Evolutionary conservation across 1,140 invertebrate species (phyloP), one percentile per base, ranked within the genome.

Genomic region (Theocolax elegans): DNA sequence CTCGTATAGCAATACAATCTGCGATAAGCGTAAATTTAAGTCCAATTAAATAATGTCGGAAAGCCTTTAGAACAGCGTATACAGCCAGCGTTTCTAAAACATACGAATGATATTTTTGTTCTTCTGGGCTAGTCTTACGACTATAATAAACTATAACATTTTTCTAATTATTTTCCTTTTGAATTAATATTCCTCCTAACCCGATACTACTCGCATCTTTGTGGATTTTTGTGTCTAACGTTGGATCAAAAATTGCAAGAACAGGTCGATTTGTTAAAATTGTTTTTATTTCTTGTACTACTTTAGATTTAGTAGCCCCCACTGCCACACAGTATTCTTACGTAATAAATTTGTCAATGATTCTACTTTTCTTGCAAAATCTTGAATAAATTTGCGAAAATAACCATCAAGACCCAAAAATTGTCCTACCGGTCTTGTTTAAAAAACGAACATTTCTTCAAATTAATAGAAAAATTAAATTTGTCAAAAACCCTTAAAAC

Each of bases 21-120:
- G 70, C 76, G 0, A 83, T 75, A 53, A 79, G 76, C 54, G 53
- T 80, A 53, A 86, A 86, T 10, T 53, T 46, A 19, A 77, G 76
- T 0, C 77, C 77, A 0, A 79, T 17, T 4, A 86, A 53, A 69
- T 85, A 87, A 2, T 78, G 53, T 1, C 79, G 48, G 56, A 80
- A 82, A 7, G 72, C 42, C 17, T 72, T 68, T 6, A 83, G 8
- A 72, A 31, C 7, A 74, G 54, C 10, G 81, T 77, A 6, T 0
- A 84, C 78, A 0, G 80, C 80, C 3, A 86, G 40, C 0, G 77
- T 82, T 53, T 85, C 79, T 0, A 83, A n/a, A 49, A 86, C 81
- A 31, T 81, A 84, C 0, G 79, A 72, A n/a, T 74, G 72, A 10
- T 72, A 75, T 21, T 56, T 67, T 65, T 63, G 46, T 82, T 49